These are phyloP conservation scores for Tridacna gigas DNA, from an alignment of 2,888 invertebrate species.

Conservation along the genomic window DNA sequence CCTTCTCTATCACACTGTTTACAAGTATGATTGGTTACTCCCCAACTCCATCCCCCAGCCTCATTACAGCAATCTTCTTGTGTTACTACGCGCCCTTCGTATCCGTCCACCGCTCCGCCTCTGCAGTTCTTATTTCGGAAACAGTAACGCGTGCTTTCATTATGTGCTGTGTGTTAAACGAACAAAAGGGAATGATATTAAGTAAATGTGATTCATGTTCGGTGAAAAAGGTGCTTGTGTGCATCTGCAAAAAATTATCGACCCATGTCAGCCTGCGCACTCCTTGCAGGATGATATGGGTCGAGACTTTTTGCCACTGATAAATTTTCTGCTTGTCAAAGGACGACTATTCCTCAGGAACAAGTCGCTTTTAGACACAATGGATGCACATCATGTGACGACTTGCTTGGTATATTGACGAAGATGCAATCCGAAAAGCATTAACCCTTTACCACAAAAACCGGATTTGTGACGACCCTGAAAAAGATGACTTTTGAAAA, in stretches of 20 bases:
- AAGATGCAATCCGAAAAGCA: neutral
- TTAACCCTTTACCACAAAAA: neutral
- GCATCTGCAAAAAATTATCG: no score
- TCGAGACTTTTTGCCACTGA: no score
- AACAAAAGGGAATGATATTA: no score
- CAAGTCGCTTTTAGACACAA: no score
- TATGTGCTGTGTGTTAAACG: neutral
- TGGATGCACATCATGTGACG: no score
- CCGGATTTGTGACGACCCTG: neutral
- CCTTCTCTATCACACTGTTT: conserved; percentile 16
- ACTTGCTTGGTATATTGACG: no score
- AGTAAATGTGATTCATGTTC: no score
- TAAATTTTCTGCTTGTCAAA: no score
- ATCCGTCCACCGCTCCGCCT: conserved; percentile 13
- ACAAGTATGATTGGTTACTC: conserved; percentile 14
- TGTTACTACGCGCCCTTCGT: neutral
- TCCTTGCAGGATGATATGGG: no score
- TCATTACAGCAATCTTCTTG: conserved; percentile 23
- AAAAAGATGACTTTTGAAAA: neutral
- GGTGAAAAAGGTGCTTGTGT: no score
- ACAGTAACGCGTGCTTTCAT: conserved; percentile 28
- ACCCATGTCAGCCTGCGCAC: no score
- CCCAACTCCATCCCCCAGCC: conserved; percentile 27
- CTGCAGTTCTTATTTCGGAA: conserved; percentile 10
- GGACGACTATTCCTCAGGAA: no score